Evolutionary conservation across 2,113 vertebrate species (phyloP).

Genomic region (Pycnonotus jocosus): DNA sequence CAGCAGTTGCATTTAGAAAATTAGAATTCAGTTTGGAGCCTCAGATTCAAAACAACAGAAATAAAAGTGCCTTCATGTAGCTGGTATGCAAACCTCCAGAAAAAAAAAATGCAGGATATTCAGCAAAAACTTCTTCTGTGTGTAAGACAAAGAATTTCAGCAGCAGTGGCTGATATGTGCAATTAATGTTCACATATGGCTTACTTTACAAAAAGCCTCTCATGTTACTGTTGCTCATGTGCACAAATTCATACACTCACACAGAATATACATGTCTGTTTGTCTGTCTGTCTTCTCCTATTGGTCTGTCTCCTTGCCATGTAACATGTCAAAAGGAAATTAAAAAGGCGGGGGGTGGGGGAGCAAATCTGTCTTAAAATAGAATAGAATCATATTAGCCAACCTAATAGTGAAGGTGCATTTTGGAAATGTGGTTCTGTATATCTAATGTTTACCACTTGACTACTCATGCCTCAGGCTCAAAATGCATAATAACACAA

Average conservation of each 20-base stretch:
- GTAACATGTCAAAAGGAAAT: slow-evolving; percentile 72
- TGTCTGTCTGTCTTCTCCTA: slow-evolving; percentile 21
- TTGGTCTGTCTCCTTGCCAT: slow-evolving; percentile 47
- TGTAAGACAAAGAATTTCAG: neutral
- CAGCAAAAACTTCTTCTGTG: neutral
- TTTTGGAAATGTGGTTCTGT: slow-evolving; percentile 68
- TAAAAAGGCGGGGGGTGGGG: slow-evolving; percentile 27
- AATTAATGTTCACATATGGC: slow-evolving; percentile 38
- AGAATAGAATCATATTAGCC: slow-evolving; percentile 68
- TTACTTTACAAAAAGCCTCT: neutral
- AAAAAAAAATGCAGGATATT: slow-evolving; percentile 31
- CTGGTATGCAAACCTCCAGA: slow-evolving; percentile 24
- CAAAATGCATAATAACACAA: slow-evolving; percentile 75
- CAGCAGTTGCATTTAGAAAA: slow-evolving; percentile 68
- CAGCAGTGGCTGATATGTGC: neutral
- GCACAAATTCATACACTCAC: neutral
- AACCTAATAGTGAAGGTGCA: slow-evolving; percentile 66
- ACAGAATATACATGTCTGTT: slow-evolving; percentile 8
- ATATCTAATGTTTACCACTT: slow-evolving; percentile 76
- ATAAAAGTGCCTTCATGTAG: slow-evolving; percentile 29
- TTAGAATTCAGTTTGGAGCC: slow-evolving; percentile 56
- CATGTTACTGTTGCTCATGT: neutral
- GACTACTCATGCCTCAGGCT: slow-evolving; percentile 75
- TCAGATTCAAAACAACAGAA: slow-evolving; percentile 63
- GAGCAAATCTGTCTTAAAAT: slow-evolving; percentile 66